Conservation (phyloP, 2,113 vertebrate genomes). For the Alethe diademata region DNA sequence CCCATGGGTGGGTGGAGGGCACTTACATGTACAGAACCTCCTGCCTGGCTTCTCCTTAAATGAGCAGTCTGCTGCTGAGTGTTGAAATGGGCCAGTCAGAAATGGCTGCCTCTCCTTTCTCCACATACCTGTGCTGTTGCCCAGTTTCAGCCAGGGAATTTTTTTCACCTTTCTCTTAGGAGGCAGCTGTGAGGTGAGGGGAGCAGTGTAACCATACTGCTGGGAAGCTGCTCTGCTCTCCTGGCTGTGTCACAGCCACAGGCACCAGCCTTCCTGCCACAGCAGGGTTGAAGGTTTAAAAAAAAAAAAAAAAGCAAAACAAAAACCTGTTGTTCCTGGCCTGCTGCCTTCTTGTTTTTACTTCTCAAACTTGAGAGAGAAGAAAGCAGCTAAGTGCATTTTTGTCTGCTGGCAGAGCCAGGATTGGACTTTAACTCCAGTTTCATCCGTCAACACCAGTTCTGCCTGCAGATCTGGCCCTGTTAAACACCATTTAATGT, state of each 20-base stretch:
- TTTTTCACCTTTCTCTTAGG: neutral
- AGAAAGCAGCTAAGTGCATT: neutral
- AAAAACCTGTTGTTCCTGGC: neutral
- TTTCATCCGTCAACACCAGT: neutral
- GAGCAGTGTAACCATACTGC: neutral
- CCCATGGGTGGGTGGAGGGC: neutral
- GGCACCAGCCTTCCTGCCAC: neutral
- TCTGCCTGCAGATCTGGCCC: neutral
- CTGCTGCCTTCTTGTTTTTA: neutral
- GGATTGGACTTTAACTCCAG: neutral
- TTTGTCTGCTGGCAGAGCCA: neutral
- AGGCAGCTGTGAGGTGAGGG: neutral
- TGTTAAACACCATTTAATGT: neutral
- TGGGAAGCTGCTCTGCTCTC: neutral
- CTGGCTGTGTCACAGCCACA: neutral
- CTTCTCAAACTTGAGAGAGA: neutral
- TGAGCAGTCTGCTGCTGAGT: neutral
- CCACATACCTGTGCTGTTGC: rapidly evolving
- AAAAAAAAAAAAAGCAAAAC: neutral
- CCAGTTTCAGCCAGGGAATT: neutral
- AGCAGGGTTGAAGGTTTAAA: neutral
- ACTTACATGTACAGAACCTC: neutral
- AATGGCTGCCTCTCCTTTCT: neutral
- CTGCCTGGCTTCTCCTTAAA: neutral
- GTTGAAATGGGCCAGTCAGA: neutral